These are phyloP conservation scores for Napeogenes inachia DNA, from an alignment of 2,888 invertebrate species.

Conservation along the genomic window DNA sequence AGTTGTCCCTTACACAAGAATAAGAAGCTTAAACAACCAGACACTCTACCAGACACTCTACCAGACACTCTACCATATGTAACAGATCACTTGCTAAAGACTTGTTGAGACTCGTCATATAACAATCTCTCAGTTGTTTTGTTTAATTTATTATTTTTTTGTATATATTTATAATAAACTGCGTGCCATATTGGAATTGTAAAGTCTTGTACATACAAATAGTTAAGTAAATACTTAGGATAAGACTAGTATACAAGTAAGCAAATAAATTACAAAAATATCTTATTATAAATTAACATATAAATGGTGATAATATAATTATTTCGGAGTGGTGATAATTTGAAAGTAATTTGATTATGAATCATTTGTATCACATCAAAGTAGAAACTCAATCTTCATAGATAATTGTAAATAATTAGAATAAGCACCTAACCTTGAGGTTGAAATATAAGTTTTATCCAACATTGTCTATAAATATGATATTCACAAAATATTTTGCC, in stretches of 20 bases:
- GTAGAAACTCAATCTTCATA: no score
- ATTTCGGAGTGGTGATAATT: no score
- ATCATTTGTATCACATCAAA: no score
- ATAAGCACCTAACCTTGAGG: background rate
- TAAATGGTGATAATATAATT: no score
- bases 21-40: slow-evolving; percentile 58
- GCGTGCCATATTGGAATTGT: slow-evolving; percentile 25
- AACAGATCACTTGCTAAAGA: slow-evolving; percentile 70
- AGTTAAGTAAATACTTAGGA: background rate
- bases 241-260: background rate
- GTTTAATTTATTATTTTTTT: background rate
- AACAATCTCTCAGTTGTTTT: background rate
- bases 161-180: slow-evolving; percentile 6
- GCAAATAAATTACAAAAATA: no score
- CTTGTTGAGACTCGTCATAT: slow-evolving; percentile 46
- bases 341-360: no score
- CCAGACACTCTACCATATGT: slow-evolving; percentile 53
- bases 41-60: slow-evolving; percentile 38
- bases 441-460: background rate
- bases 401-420: background rate
- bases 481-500: background rate
- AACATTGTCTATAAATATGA: background rate
- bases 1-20: slow-evolving; percentile 64
- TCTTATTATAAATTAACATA: no score
- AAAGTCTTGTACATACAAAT: slow-evolving; percentile 23